Evolutionary conservation across 1,140 invertebrate genomes (phyloP).

Genomic region (Probaryconus sp.): DNA sequence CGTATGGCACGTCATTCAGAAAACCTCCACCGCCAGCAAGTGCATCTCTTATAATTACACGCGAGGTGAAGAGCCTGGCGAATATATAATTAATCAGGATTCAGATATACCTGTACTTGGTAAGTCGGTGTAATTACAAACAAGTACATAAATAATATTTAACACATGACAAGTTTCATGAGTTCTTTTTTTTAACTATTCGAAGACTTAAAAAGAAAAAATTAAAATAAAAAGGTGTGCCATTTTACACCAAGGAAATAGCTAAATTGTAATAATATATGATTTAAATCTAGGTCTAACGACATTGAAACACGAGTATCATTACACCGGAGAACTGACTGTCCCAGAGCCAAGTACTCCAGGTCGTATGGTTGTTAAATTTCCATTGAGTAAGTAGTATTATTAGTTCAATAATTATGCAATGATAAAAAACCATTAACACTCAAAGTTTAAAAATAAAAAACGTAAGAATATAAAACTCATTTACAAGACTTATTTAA

Average conservation of each 20-base stretch:
- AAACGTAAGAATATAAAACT: no score
- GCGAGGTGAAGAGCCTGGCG: constrained; percentile 82
- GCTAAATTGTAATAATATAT: constrained; percentile 65
- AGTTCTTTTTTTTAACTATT: no score
- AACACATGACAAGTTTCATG: background rate
- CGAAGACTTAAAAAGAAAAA: no score
- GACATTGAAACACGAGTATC: constrained; percentile 85
- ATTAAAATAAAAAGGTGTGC: no score
- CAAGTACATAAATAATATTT: constrained; percentile 7
- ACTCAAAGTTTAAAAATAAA: no score
- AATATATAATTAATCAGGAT: constrained; percentile 84
- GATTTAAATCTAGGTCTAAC: constrained; percentile 79
- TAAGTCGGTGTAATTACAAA: constrained; percentile 37
- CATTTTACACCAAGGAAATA: constrained; percentile 65
- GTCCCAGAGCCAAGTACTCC: constrained; percentile 83
- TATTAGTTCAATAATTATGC: no score
- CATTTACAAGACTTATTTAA: no score
- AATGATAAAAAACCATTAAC: no score
- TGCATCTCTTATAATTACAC: constrained; percentile 90
- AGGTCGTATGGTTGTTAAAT: constrained; percentile 85
- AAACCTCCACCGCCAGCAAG: constrained; percentile 87
- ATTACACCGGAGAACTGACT: constrained; percentile 85
- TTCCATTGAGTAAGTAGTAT: constrained; percentile 88
- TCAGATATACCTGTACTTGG: constrained; percentile 84
- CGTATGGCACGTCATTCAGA: constrained; percentile 90